Evolutionary conservation across 2,888 invertebrate species (phyloP).

Genomic region (Dendrolimus pini): DNA sequence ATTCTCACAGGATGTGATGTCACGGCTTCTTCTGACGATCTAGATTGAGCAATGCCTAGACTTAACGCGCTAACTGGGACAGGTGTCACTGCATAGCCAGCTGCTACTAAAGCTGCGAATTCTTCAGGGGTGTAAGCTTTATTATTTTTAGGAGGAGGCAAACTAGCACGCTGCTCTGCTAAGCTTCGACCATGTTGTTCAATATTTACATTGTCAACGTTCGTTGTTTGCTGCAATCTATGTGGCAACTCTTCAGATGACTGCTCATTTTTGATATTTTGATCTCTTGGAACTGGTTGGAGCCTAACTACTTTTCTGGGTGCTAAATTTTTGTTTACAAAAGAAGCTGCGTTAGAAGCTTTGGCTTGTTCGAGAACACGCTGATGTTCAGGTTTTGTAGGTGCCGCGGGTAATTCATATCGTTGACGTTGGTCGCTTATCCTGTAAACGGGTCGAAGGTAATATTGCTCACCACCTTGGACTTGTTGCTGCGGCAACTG

Average conservation of each 20-base stretch:
- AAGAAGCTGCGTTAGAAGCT: constrained; percentile 61
- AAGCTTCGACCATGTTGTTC: constrained; percentile 49
- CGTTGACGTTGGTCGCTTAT: constrained; percentile 49
- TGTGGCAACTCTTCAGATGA: constrained; percentile 10
- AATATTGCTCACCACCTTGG: constrained; percentile 57
- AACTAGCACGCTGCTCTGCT: constrained; percentile 54
- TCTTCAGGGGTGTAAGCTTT: constrained; percentile 72
- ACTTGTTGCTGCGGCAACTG: constrained; percentile 36
- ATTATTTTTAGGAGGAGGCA: constrained; percentile 69
- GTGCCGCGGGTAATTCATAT: constrained; percentile 38
- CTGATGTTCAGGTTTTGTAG: constrained; percentile 37
- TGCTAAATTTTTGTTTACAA: constrained; percentile 56
- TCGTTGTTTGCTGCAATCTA: constrained; percentile 9
- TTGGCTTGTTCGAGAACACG: constrained; percentile 43
- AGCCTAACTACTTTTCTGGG: constrained; percentile 45
- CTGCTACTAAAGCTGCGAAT: constrained; percentile 64
- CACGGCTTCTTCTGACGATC: constrained; percentile 44
- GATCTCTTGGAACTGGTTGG: constrained; percentile 34
- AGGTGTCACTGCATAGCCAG: constrained; percentile 69
- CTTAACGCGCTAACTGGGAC: constrained; percentile 54
- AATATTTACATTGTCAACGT: constrained; percentile 31
- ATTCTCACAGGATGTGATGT: constrained; percentile 22
- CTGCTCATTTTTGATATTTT: constrained; percentile 28
- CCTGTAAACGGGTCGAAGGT: constrained; percentile 52
- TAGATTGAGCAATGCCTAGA: constrained; percentile 51